A percentile compares a stretch with the other conserved stretches of the same genome.
Conservation (phyloP, 2,797 vertebrate genomes). For the Silurus lanzhouensis region DNA sequence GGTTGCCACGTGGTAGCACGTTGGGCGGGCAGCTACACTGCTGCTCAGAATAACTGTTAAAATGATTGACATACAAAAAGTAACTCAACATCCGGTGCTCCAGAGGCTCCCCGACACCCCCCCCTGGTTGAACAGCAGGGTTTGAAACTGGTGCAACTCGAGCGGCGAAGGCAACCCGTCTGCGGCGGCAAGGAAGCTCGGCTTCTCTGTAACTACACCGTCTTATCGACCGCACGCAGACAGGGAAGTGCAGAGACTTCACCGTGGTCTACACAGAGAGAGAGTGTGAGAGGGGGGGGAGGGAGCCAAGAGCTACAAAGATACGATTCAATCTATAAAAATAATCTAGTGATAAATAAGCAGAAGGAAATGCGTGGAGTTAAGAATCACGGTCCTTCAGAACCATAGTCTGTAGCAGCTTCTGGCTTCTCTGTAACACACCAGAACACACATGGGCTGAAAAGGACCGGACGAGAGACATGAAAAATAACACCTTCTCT, state of each 20-base stretch:
- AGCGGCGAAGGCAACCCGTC: constrained; percentile 63
- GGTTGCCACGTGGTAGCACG: constrained; percentile 34
- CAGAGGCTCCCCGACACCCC: constrained; percentile 74
- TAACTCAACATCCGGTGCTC: constrained; percentile 55
- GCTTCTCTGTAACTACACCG: constrained; percentile 87
- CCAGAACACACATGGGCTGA: constrained; percentile 73
- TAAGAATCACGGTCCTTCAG: constrained; percentile 66
- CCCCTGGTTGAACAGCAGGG: constrained; percentile 76
- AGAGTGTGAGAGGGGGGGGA: too few relatives aligned
- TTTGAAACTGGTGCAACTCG: constrained; percentile 60
- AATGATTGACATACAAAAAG: constrained; percentile 40
- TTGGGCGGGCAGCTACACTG: constrained; percentile 24
- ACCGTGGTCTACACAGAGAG: constrained; percentile 50
- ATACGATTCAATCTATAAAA: constrained; percentile 2
- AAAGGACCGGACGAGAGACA: constrained; percentile 51
- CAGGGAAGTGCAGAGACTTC: constrained; percentile 55
- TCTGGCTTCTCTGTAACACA: constrained; percentile 83
- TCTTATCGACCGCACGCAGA: constrained; percentile 61
- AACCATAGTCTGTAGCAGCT: constrained; percentile 75
- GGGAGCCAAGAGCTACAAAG: background rate
- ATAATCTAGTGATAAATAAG: background rate
- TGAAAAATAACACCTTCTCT: constrained; percentile 34
- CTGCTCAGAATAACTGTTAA: constrained; percentile 47
- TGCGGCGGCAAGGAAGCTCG: constrained; percentile 60
- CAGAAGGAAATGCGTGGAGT: constrained; percentile 32